Conservation (phyloP, 2,797 vertebrate genomes). For the Malacoraja senta region DNA sequence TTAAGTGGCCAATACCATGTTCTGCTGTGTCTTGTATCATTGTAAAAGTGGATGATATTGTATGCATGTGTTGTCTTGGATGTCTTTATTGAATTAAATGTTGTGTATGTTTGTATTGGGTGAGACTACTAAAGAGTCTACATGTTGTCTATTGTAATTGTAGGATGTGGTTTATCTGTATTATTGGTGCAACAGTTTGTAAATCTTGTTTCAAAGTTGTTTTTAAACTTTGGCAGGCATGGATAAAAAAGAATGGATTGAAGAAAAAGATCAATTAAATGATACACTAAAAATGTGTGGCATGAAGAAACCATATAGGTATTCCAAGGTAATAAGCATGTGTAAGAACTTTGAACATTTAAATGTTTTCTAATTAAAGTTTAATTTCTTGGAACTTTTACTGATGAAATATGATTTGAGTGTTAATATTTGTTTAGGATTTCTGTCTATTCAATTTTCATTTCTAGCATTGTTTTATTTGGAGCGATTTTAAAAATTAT, state of each 20-base stretch:
- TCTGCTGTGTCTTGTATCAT: neutral
- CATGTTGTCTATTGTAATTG: neutral
- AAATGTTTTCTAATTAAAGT: too few species aligned
- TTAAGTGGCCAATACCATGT: neutral
- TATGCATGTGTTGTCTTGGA: neutral
- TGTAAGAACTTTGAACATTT: neutral
- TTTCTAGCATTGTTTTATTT: too few species aligned
- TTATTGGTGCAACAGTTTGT: neutral
- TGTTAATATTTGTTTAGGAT: too few species aligned
- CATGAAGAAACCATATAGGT: constrained; percentile 67
- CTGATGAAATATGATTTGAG: too few species aligned
- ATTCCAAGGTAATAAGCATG: constrained; percentile 77
- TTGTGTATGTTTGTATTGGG: too few species aligned
- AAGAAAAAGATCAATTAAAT: constrained; percentile 61
- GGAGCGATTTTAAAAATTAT: too few species aligned
- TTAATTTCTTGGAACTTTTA: too few species aligned
- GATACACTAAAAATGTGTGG: constrained; percentile 52
- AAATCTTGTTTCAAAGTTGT: constrained; percentile 41
- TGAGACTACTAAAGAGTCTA: neutral
- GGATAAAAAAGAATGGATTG: constrained; percentile 71
- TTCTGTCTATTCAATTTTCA: too few species aligned
- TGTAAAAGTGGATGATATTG: neutral
- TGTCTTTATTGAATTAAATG: neutral
- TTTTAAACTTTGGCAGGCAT: constrained; percentile 58
- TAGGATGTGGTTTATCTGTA: neutral